Percentiles rank a stretch among this genome's conserved stretches.
Evolutionary conservation across 2,113 vertebrate genomes (phyloP).

Genomic region (Calonectris borealis): DNA sequence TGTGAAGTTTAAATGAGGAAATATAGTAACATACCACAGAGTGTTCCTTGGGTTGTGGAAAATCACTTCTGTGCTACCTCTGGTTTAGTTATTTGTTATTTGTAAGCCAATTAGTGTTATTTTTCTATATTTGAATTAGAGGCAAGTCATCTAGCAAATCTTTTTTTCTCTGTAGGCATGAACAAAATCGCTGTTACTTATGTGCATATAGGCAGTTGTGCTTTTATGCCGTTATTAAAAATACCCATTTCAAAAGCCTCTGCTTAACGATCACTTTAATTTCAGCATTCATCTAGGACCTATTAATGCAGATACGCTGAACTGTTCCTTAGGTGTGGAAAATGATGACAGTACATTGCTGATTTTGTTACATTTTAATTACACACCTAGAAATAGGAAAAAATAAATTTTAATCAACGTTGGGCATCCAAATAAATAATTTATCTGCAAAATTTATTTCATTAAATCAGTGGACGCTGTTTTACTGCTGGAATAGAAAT

Average conservation of each 20-base stretch:
- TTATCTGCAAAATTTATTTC: background rate
- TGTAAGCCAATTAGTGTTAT: background rate
- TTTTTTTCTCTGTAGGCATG: background rate
- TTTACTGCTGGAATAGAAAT: background rate
- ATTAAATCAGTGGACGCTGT: background rate
- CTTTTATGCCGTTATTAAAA: background rate
- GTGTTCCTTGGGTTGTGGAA: background rate
- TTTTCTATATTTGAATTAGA: conserved; percentile 38
- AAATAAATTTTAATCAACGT: background rate
- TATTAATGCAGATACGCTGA: background rate
- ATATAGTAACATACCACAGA: background rate
- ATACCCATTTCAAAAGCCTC: background rate
- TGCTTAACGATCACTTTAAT: background rate
- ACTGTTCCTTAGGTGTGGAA: background rate
- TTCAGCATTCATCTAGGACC: background rate
- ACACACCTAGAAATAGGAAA: background rate
- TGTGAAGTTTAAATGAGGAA: background rate
- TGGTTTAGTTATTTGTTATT: conserved; percentile 21
- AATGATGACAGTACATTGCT: background rate
- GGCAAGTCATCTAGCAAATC: background rate
- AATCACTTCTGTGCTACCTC: background rate
- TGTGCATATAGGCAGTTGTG: conserved; percentile 26
- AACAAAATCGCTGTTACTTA: conserved; percentile 24
- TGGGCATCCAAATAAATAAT: background rate
- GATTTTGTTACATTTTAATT: background rate